Conservation (phyloP, 2,888 invertebrate species). For the Drosophila yooni region DNA sequence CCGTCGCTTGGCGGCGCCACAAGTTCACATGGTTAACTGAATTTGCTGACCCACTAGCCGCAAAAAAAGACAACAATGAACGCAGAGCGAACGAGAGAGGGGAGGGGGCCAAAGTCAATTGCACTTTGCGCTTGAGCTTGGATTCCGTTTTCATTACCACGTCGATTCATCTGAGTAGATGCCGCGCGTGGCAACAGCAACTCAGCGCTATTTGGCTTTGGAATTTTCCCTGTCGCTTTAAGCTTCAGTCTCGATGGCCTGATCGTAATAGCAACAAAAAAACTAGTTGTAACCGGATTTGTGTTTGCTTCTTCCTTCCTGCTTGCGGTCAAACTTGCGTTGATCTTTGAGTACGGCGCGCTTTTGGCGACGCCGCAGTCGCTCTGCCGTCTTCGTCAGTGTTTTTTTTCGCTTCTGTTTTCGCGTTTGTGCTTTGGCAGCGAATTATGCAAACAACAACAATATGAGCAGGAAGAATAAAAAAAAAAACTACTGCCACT, state of each 20-base stretch:
- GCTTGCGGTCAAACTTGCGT: slow-evolving; percentile 30
- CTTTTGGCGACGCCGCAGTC: background rate
- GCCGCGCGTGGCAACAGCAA: slow-evolving; percentile 65
- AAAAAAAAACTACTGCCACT: slow-evolving; percentile 15
- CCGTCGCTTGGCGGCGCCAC: slow-evolving; percentile 56
- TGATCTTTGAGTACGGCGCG: slow-evolving; percentile 36
- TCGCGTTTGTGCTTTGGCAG: slow-evolving; percentile 16
- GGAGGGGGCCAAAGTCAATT: slow-evolving; percentile 12
- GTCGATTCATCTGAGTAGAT: slow-evolving; percentile 45
- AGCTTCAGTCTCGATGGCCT: slow-evolving; percentile 32
- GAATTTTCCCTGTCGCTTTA: slow-evolving; percentile 31
- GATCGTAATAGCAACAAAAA: slow-evolving; percentile 4
- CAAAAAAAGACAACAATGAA: slow-evolving; percentile 27
- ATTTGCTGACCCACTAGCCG: slow-evolving; percentile 80
- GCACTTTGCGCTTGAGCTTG: slow-evolving; percentile 54
- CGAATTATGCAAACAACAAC: slow-evolving; percentile 47
- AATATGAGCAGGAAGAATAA: background rate
- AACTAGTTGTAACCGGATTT: slow-evolving; percentile 51
- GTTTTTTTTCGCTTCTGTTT: slow-evolving; percentile 13
- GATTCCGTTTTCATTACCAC: slow-evolving; percentile 60
- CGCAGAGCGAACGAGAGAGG: background rate
- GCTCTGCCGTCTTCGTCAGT: background rate
- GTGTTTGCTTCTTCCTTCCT: slow-evolving; percentile 8
- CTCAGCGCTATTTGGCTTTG: slow-evolving; percentile 19
- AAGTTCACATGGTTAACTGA: slow-evolving; percentile 82